These are phyloP conservation scores for Drosophila parthenogenetica DNA, from an alignment of 2,888 invertebrate genomes.

Conservation along the genomic window DNA sequence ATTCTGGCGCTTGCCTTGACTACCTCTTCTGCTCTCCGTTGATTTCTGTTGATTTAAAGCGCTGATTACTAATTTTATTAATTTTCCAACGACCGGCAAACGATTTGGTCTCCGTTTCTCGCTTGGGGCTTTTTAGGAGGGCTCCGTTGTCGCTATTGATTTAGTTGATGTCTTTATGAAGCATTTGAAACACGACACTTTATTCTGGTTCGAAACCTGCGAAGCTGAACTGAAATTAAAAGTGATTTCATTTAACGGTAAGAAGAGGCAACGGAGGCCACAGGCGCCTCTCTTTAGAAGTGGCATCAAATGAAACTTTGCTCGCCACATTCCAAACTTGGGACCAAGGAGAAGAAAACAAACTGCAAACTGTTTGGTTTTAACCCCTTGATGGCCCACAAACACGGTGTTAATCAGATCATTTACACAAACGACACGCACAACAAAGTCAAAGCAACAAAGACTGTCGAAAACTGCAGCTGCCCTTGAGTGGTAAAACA, in stretches of 20 bases:
- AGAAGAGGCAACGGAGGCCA: slow-evolving; percentile 31
- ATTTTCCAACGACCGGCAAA: slow-evolving; percentile 73
- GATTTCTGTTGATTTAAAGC: slow-evolving; percentile 73
- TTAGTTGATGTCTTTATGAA: slow-evolving; percentile 82
- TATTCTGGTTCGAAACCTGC: slow-evolving; percentile 48
- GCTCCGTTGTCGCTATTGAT: slow-evolving; percentile 78
- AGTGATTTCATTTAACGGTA: slow-evolving; percentile 81
- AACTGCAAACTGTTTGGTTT: slow-evolving; percentile 24
- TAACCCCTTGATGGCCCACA: slow-evolving; percentile 70
- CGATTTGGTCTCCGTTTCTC: slow-evolving; percentile 6
- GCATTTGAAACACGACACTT: slow-evolving; percentile 81
- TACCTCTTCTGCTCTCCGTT: slow-evolving; percentile 57
- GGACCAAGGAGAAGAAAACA: background rate
- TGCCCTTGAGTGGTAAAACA: slow-evolving; percentile 55
- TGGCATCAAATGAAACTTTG: slow-evolving; percentile 65
- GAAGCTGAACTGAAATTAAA: slow-evolving; percentile 68
- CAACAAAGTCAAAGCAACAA: slow-evolving; percentile 25
- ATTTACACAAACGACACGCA: slow-evolving; percentile 69
- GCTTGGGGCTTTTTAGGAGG: slow-evolving; percentile 56
- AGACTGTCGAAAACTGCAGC: slow-evolving; percentile 25
- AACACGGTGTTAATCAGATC: slow-evolving; percentile 72
- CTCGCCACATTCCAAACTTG: slow-evolving; percentile 31
- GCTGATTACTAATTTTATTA: slow-evolving; percentile 81
- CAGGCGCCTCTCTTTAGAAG: slow-evolving; percentile 77
- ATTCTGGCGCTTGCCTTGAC: slow-evolving; percentile 52